These are phyloP conservation scores for Lordiphosa andalusiaca DNA, from an alignment of 2,888 invertebrate species.

Conservation along the genomic window DNA sequence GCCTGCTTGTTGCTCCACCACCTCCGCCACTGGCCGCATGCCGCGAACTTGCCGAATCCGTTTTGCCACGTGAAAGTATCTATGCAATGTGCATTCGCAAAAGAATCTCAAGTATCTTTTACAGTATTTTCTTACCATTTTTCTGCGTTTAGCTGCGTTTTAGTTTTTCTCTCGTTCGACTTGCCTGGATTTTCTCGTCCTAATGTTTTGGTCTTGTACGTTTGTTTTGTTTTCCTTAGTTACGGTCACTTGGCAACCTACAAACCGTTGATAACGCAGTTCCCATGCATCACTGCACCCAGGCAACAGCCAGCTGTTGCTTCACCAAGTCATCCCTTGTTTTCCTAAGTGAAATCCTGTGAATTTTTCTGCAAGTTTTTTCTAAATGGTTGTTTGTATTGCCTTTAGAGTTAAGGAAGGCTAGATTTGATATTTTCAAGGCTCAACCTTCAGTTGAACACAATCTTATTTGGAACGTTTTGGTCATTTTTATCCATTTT, in stretches of 20 bases:
- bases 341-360: not conserved
- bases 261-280: slow-evolving; percentile 64
- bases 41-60: slow-evolving; percentile 83
- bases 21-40: slow-evolving; percentile 52
- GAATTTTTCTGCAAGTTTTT: no score
- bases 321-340: slow-evolving; percentile 10
- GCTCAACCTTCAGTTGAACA: no score
- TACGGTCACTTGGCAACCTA: slow-evolving; percentile 70
- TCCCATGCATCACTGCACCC: slow-evolving; percentile 26
- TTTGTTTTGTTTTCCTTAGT: slow-evolving; percentile 35
- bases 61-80: slow-evolving; percentile 92
- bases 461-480: no score
- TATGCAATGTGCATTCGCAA: slow-evolving; percentile 75
- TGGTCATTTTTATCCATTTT: no score
- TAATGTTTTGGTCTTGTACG: slow-evolving; percentile 10
- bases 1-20: slow-evolving; percentile 35
- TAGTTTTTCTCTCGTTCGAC: slow-evolving; percentile 12
- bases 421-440: no score
- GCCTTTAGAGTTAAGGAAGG: no score
- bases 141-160: slow-evolving; percentile 16
- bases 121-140: slow-evolving; percentile 57
- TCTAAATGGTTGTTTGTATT: no score
- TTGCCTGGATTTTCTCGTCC: slow-evolving; percentile 14
- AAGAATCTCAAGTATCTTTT: slow-evolving; percentile 30
- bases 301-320: slow-evolving; percentile 42